Conservation (phyloP, 2,113 vertebrate genomes). For the Psilopogon haemacephalus region DNA sequence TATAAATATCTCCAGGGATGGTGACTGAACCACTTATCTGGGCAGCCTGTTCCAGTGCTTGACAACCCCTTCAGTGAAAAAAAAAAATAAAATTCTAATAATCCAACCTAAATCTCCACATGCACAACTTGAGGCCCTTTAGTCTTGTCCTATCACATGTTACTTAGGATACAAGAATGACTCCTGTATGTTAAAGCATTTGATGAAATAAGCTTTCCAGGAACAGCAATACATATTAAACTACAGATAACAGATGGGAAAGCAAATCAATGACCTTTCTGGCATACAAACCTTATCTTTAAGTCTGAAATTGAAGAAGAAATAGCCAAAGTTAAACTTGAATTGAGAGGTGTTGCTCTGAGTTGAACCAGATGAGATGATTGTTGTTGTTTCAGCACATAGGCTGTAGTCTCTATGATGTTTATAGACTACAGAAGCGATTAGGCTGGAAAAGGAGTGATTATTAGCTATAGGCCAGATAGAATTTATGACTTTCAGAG, state of each 20-base stretch:
- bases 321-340: not conserved
- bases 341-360: not conserved
- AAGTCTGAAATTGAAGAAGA: not conserved
- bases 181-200: not conserved
- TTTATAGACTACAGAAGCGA: not conserved
- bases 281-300: not conserved
- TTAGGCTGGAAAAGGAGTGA: not conserved
- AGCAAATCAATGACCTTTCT: not conserved
- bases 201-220: not conserved
- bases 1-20: too few relatives aligned
- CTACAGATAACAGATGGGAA: not conserved
- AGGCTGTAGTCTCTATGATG: not conserved
- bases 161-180: too few relatives aligned
- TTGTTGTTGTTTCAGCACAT: not conserved
- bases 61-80: too few relatives aligned
- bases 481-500: not conserved
- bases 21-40: too few relatives aligned
- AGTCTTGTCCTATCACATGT: too few relatives aligned
- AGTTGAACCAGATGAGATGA: not conserved
- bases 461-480: not conserved
- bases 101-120: too few relatives aligned
- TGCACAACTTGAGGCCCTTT: too few relatives aligned
- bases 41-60: too few relatives aligned
- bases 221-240: not conserved
- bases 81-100: too few relatives aligned